Percentiles rank a stretch among this genome's conserved stretches.
Conservation (phyloP, 1,140 invertebrate genomes). For the Drosophila sturtevanti region DNA sequence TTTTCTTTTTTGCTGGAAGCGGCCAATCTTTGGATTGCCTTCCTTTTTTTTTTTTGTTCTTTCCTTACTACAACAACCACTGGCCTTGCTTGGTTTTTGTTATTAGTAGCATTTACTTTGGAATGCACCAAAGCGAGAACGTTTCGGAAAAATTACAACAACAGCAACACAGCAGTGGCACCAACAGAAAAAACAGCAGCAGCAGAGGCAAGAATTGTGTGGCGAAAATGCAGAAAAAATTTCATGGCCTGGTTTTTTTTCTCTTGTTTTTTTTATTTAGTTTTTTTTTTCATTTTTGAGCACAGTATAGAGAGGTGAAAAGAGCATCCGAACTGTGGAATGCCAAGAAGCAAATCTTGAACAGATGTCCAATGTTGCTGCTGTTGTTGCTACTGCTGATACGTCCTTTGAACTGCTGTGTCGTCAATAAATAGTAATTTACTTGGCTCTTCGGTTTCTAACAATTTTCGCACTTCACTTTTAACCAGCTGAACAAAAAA, state of each 20-base stretch:
- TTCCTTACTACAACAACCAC: constrained; percentile 54
- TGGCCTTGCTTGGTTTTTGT: constrained; percentile 57
- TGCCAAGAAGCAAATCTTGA: constrained; percentile 36
- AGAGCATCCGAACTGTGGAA: constrained; percentile 26
- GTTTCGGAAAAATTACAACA: constrained; percentile 71
- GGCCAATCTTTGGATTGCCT: constrained; percentile 73
- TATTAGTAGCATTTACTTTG: constrained; percentile 81
- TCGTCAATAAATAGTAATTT: constrained; percentile 33
- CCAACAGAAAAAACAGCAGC: constrained; percentile 47
- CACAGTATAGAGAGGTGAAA: neutral
- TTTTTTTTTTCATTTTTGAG: neutral
- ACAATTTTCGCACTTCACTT: constrained; percentile 21
- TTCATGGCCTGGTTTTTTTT: constrained; percentile 65
- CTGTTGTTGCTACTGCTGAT: constrained; percentile 35
- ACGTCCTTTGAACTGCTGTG: constrained; percentile 32
- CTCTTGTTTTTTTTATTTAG: constrained; percentile 1
- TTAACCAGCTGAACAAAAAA: neutral
- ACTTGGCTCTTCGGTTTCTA: constrained; percentile 12
- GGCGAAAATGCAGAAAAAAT: constrained; percentile 68
- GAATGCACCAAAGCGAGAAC: constrained; percentile 80
- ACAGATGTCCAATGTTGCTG: constrained; percentile 55
- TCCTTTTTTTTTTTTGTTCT: constrained; percentile 56
- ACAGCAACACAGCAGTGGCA: constrained; percentile 24
- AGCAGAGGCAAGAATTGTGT: constrained; percentile 35
- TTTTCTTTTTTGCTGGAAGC: constrained; percentile 65